Base-by-base conservation (phyloP, 1,140 invertebrate species). In the Hycleus phaleratus region DNA sequence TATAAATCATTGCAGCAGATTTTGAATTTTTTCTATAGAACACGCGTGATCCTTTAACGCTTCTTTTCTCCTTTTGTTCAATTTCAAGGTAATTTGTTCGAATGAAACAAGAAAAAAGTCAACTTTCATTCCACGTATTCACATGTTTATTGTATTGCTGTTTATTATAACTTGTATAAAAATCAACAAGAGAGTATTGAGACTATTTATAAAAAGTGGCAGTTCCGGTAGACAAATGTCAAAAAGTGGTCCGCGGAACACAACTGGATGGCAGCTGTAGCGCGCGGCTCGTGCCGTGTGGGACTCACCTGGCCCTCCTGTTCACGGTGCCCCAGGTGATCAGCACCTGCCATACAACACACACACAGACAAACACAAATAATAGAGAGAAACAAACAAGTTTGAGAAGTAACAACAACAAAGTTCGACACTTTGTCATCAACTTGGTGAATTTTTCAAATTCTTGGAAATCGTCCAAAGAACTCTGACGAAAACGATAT, bases 291-390 rank as follows among this genome's bases (percentile, higher is more conserved):
- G 60, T 61, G 60, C 56, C 60, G 56, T 48, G 43, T 43, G 56
- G 51, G 56, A 47, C 46, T 52, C 60, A 61, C 60, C 60, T 61
- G 60, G 60, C 56, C 60, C 56, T 58, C 56, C 60, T 61, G 60
- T 58, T 58, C 60, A 46, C 48, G 56, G 56, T 40, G 50, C 60
- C 56, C 60, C 60, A 61, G 60, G 60, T 61, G 60, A 61, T 44
- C 55, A 38, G 52, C 60, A 61, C 60, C 60, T 61, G 60, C 56
- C 51, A 43, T 25, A 52, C 38, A 49, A 11, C 49, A 39, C 40
- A 42, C 26, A 32, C 7, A 32, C 32, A 32, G 0, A 32, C 4
- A 32, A 32, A 32, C 32, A 3, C 7, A 32, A 32, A 32, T 32
- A 32, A 32, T 7, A 32, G 32, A 32, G 32, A 32, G 4, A 32